These are phyloP conservation scores for Melanargia galathea DNA, from an alignment of 2,888 invertebrate genomes.

Conservation along the genomic window DNA sequence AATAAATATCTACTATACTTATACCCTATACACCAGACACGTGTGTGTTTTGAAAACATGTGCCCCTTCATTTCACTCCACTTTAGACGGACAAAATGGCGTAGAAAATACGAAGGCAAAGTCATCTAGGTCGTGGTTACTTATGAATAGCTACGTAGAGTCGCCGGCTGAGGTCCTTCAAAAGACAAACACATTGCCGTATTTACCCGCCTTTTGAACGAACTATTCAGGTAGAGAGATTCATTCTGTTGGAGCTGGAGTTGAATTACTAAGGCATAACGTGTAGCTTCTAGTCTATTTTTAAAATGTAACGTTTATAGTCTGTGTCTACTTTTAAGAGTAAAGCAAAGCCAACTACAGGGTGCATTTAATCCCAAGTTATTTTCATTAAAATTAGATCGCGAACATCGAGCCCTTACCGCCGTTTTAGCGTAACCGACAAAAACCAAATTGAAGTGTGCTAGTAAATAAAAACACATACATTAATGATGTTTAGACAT, in stretches of 20 bases:
- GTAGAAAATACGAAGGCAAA: constrained; percentile 10
- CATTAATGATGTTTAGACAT: no score
- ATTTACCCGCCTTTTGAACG: constrained; percentile 19
- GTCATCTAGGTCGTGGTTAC: constrained; percentile 18
- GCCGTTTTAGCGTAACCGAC: no score
- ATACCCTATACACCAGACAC: background rate
- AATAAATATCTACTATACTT: no score
- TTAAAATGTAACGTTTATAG: background rate
- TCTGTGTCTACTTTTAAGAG: no score
- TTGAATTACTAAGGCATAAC: constrained; percentile 10
- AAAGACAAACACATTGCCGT: constrained; percentile 20
- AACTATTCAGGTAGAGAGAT: constrained; percentile 24
- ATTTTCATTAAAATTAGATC: no score
- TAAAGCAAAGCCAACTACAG: background rate
- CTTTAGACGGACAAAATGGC: constrained; percentile 1
- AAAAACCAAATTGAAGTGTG: no score
- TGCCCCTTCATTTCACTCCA: background rate
- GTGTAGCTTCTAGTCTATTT: background rate
- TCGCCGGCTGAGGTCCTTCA: constrained; percentile 11
- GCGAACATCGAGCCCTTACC: no score
- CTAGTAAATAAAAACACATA: no score
- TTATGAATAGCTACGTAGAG: constrained; percentile 15
- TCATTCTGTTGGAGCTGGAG: constrained; percentile 20
- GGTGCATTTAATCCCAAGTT: background rate
- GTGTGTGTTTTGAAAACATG: background rate